phyloP scores from a whole-genome alignment of 2,113 vertebrate genomes.

The Corythoichthys haematopterus region DNA sequence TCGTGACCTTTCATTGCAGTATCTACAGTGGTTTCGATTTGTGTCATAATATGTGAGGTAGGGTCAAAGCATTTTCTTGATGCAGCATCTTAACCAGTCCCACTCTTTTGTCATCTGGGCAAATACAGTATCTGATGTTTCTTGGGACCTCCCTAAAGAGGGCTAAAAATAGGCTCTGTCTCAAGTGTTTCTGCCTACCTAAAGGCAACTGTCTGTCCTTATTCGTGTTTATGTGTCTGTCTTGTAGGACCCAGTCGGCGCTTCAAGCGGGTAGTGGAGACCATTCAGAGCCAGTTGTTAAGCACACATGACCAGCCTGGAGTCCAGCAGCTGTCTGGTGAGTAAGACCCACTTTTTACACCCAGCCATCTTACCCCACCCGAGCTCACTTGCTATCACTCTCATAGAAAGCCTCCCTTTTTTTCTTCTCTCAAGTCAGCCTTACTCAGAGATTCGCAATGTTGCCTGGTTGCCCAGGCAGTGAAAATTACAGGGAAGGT shows the following conservation, averaged over 20 bases:
- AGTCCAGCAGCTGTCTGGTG: conserved; percentile 95
- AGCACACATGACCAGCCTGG: conserved; percentile 96
- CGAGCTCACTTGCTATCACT: conserved; percentile 18
- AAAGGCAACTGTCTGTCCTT: not conserved
- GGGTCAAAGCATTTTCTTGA: not conserved
- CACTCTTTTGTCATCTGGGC: not conserved
- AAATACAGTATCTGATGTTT: not conserved
- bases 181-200: not conserved
- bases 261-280: conserved; percentile 98
- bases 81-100: not conserved
- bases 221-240: conserved; percentile 5
- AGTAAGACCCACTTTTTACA: conserved; percentile 61
- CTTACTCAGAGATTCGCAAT: conserved; percentile 32
- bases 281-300: conserved; percentile 97
- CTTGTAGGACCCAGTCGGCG: conserved; percentile 90
- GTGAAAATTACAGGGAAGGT: conserved; percentile 42
- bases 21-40: not conserved
- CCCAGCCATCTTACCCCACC: conserved; percentile 34
- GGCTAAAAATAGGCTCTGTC: not conserved
- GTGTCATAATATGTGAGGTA: not conserved
- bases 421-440: conserved; percentile 25
- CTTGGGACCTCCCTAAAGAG: not conserved
- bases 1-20: not conserved
- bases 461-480: conserved; percentile 28
- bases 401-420: conserved; percentile 1